Evolutionary conservation across 2,888 invertebrate genomes (phyloP).

Genomic region (Neria commutata): DNA sequence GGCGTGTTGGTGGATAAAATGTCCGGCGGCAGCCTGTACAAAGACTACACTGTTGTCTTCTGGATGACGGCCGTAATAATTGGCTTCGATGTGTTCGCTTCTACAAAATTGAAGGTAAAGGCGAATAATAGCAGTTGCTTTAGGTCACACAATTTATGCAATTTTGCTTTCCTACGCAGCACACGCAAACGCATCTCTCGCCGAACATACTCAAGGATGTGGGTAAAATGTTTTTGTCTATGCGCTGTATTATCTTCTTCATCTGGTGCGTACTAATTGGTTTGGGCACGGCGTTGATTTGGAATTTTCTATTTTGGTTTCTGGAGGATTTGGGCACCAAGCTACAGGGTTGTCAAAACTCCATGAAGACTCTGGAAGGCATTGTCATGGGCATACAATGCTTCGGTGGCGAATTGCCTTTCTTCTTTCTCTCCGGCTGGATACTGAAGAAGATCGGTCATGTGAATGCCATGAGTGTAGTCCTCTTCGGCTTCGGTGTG

Average conservation of each 20-base stretch:
- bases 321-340: slow-evolving; percentile 72
- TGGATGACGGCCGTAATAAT: slow-evolving; percentile 74
- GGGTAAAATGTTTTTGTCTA: slow-evolving; percentile 69
- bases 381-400: slow-evolving; percentile 78
- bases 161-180: slow-evolving; percentile 59
- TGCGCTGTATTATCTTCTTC: slow-evolving; percentile 75
- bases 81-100: slow-evolving; percentile 70
- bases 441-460: slow-evolving; percentile 82
- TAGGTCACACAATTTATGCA: not conserved
- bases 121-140: not conserved
- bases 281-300: slow-evolving; percentile 81
- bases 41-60: slow-evolving; percentile 83
- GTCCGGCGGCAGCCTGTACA: slow-evolving; percentile 68
- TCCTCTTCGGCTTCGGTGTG: slow-evolving; percentile 78
- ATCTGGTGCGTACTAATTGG: slow-evolving; percentile 83
- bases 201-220: slow-evolving; percentile 74
- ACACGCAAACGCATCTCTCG: slow-evolving; percentile 70
- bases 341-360: slow-evolving; percentile 62
- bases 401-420: slow-evolving; percentile 84
- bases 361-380: slow-evolving; percentile 78
- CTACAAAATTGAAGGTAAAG: slow-evolving; percentile 68
- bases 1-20: slow-evolving; percentile 79
- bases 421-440: slow-evolving; percentile 81
- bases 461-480: slow-evolving; percentile 80
- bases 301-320: slow-evolving; percentile 89